phyloP scores from a whole-genome alignment of 92 coral and sea anemone species.

The Zoanthus gigantus region DNA sequence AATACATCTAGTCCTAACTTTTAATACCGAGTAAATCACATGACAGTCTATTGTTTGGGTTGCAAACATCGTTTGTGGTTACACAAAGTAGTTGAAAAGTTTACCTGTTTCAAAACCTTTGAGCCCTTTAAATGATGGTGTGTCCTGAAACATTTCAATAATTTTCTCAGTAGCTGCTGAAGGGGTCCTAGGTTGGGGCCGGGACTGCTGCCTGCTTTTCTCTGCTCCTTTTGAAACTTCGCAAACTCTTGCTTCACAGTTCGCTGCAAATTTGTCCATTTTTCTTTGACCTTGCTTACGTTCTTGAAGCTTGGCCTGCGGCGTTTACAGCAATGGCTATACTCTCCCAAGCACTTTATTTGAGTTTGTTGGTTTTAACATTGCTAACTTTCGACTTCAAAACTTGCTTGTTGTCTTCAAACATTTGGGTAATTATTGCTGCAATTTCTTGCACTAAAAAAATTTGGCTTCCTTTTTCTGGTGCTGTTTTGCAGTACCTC shows the following conservation, averaged over 20 bases:
- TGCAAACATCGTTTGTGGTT: slow-evolving; percentile 40
- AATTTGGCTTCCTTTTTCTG: slow-evolving; percentile 41
- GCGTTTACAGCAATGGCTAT: slow-evolving; percentile 34
- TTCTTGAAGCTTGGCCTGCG: background rate
- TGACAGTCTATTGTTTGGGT: background rate
- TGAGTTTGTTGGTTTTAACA: background rate
- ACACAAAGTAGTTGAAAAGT: slow-evolving; percentile 11
- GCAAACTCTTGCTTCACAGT: background rate
- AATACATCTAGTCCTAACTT: too few relatives aligned
- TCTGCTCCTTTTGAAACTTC: background rate
- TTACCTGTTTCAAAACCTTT: slow-evolving; percentile 45
- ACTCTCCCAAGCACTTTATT: too few relatives aligned
- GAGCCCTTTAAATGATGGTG: slow-evolving; percentile 37
- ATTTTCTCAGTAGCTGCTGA: slow-evolving; percentile 32
- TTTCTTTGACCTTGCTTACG: slow-evolving; percentile 38
- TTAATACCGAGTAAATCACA: slow-evolving; percentile 17
- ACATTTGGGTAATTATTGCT: background rate
- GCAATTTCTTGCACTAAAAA: slow-evolving; percentile 21
- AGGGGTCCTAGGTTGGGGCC: background rate
- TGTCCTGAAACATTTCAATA: slow-evolving; percentile 14
- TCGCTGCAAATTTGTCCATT: slow-evolving; percentile 47
- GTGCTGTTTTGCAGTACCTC: background rate
- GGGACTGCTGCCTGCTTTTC: slow-evolving; percentile 35
- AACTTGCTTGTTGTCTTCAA: slow-evolving; percentile 21
- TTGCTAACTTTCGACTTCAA: slow-evolving; percentile 28